Conservation (phyloP, 1,140 invertebrate species). For the Physella acuta region DNA sequence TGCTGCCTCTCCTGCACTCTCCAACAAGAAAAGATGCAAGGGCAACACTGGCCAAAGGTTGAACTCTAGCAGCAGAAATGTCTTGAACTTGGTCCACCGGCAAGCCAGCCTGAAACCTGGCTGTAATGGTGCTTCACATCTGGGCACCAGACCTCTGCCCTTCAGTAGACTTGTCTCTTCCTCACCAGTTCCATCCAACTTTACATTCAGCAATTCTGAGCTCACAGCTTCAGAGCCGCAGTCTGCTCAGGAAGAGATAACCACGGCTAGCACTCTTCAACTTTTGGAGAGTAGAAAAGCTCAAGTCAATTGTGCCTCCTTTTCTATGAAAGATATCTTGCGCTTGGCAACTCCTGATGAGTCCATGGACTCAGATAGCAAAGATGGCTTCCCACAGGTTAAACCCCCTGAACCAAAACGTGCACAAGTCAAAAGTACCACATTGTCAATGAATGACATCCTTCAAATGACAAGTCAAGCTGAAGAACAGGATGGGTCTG, state of each 20-base stretch:
- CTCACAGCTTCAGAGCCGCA: background rate
- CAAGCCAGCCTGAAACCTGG: constrained; percentile 22
- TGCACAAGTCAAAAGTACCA: constrained; percentile 22
- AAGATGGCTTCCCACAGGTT: constrained; percentile 6
- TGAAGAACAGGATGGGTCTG: too few species aligned
- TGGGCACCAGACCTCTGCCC: constrained; percentile 15
- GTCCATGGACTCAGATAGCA: constrained; percentile 23
- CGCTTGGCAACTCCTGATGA: constrained; percentile 12
- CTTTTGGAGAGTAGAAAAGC: constrained; percentile 15
- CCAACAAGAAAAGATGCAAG: constrained; percentile 25
- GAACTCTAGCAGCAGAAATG: too few species aligned
- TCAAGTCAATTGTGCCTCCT: constrained; percentile 18
- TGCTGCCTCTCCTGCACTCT: too few species aligned
- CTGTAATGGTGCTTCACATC: constrained; percentile 14
- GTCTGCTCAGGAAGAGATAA: background rate
- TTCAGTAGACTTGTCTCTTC: constrained; percentile 20
- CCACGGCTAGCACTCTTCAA: constrained; percentile 4
- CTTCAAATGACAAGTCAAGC: constrained; percentile 18
- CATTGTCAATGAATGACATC: constrained; percentile 21
- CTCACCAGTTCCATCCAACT: constrained; percentile 18
- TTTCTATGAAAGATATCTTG: constrained; percentile 26
- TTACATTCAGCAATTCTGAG: constrained; percentile 2
- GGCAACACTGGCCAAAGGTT: too few species aligned
- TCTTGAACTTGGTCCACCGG: too few species aligned
- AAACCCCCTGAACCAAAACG: constrained; percentile 12